Evolutionary conservation across 2,113 vertebrate genomes (phyloP).

Genomic region (Pterophyllum scalare): DNA sequence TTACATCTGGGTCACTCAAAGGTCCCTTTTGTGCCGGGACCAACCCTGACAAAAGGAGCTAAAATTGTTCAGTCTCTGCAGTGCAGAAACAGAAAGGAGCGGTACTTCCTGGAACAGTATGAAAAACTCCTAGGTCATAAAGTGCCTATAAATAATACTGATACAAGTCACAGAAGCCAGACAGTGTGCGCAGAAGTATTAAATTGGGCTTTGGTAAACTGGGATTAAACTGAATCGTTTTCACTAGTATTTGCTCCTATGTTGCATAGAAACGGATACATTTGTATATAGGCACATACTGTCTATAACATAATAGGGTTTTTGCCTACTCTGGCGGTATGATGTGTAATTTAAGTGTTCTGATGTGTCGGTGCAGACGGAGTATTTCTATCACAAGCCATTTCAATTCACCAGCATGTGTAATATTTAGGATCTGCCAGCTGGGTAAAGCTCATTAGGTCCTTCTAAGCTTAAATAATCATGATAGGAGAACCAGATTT

Average conservation of each 20-base stretch:
- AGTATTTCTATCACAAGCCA: slow-evolving; percentile 1
- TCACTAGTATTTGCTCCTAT: background rate
- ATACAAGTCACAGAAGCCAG: slow-evolving; percentile 12
- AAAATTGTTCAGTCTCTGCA: slow-evolving; percentile 1
- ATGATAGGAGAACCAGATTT: background rate
- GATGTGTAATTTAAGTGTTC: background rate
- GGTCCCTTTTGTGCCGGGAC: slow-evolving; percentile 15
- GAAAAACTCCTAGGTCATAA: background rate
- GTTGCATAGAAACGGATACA: background rate
- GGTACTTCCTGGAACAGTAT: background rate
- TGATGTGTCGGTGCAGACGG: background rate
- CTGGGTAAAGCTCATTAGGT: slow-evolving; percentile 3
- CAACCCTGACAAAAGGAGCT: background rate
- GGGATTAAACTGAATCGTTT: background rate
- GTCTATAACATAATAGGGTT: background rate
- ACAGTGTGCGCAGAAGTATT: background rate
- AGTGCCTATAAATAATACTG: background rate
- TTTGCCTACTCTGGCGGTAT: background rate
- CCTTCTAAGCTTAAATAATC: background rate
- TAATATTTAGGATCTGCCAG: background rate
- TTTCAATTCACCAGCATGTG: background rate
- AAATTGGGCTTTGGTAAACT: background rate
- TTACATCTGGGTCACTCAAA: slow-evolving; percentile 5
- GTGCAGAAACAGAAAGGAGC: background rate
- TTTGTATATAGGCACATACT: background rate